Evolutionary conservation across 1,140 invertebrate genomes (phyloP), one percentile per base, ranked within the genome.

Genomic region (Trichonephila clavipes): DNA sequence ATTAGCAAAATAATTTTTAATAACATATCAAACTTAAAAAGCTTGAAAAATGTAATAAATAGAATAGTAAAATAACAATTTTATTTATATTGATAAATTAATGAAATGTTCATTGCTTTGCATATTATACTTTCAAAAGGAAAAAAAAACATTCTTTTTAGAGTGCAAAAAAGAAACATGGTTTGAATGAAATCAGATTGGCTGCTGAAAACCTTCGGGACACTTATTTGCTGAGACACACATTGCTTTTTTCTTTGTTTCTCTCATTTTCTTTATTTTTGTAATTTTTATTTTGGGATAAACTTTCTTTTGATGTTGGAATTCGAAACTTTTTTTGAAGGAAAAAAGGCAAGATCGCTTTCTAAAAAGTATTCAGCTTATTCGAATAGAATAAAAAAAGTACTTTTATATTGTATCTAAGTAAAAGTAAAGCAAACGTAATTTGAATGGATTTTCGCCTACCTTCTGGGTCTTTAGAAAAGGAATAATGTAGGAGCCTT

Each of bases 401-500:
- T 51, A 51, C 51, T 51, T 83, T 83, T 44, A 40, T 40, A 24
- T 58, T 34, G 81, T 24, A 19, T 21, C 19, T 21, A 40, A 40
- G 81, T 83, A 51, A 58, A 58, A 83, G 81, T 7, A 83, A 19
- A 6, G 44, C 10, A 83, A 83, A 21, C 81, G 21, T 58, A 51
- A 83, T 83, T 51, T 58, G 51, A 83, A 83, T 83, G 16, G n/a
- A 83, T 40, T 83, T 58, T 12, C 1, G 34, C 34, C 77, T 86
- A 94, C 93, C 88, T 90, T 94, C 88, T 62, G 88, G 66, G 16
- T 94, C 88, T 28, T 94, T 94, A 5, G 88, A 51, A 40, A 86
- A 40, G 94, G 94, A 82, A 94, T 92, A 61, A 92, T 94, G 64
- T 94, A 69, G 28, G 69, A 69, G 6, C 94, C 94, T 83, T 88